phyloP scores from a whole-genome alignment of 1,140 invertebrate genomes.

The Laupala kohalensis region DNA sequence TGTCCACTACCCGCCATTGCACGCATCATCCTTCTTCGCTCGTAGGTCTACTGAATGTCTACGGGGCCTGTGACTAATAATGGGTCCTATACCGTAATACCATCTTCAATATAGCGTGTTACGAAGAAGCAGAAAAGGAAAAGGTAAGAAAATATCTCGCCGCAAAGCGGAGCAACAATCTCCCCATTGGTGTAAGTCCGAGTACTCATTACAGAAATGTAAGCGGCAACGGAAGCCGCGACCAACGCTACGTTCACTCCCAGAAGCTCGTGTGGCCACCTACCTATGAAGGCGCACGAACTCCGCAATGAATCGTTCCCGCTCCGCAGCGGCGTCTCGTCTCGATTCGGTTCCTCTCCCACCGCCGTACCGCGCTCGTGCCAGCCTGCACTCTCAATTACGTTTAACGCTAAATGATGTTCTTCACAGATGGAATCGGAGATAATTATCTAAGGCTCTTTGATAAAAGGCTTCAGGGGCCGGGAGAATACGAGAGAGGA shows the following conservation, averaged over 20 bases:
- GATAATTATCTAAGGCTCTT: not conserved
- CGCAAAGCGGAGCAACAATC: too few species aligned
- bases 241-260: too few species aligned
- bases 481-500: not conserved
- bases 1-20: too few species aligned
- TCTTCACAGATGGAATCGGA: not conserved
- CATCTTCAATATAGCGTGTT: too few species aligned
- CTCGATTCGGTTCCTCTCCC: not conserved
- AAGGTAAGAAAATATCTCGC: too few species aligned
- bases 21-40: too few species aligned
- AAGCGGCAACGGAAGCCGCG: not conserved
- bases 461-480: not conserved
- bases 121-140: too few species aligned
- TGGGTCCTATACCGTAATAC: not conserved
- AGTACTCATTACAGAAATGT: not conserved
- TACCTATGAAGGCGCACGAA: not conserved
- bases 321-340: not conserved
- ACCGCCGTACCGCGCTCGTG: too few species aligned
- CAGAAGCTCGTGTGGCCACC: not conserved
- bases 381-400: not conserved
- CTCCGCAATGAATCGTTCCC: not conserved
- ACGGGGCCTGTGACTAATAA: too few species aligned
- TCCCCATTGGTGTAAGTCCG: not conserved
- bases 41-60: too few species aligned
- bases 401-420: not conserved